Conservation (phyloP, 2,797 vertebrate species). For the Basileuterus tristriatus region DNA sequence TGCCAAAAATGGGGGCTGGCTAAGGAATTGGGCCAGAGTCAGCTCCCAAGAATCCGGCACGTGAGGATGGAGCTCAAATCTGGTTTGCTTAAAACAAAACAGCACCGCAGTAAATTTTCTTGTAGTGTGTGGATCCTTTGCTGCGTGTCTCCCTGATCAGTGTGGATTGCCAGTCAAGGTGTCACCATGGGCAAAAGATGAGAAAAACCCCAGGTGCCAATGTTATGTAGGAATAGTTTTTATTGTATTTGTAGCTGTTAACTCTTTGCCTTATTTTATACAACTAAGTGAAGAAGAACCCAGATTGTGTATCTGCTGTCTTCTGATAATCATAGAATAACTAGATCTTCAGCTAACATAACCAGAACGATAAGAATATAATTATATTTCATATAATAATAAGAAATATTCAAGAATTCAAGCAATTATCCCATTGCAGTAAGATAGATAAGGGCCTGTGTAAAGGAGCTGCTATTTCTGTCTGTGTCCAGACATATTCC, state of each 20-base stretch:
- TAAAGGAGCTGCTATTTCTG: background rate
- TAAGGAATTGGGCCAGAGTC: background rate
- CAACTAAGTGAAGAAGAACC: background rate
- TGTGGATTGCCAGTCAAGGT: background rate
- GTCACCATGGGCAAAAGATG: background rate
- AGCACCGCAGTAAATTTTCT: background rate
- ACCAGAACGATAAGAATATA: background rate
- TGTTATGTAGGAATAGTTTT: background rate
- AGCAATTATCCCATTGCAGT: background rate
- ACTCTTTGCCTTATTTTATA: background rate
- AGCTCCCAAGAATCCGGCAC: background rate
- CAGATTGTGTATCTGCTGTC: background rate
- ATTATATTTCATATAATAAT: too few species aligned
- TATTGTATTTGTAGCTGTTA: background rate
- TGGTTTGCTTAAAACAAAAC: background rate
- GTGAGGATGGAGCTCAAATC: background rate
- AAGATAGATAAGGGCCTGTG: background rate
- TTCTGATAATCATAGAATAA: background rate
- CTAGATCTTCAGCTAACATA: background rate
- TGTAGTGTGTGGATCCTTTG: background rate
- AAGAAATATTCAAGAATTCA: background rate
- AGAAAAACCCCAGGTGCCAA: fast-evolving
- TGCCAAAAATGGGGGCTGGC: background rate
- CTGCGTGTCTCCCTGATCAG: background rate
- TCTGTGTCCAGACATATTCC: background rate